Evolutionary conservation across 2,797 vertebrate species (phyloP), one percentile per base, ranked within the genome.

Genomic region (Clarias fuscus): DNA sequence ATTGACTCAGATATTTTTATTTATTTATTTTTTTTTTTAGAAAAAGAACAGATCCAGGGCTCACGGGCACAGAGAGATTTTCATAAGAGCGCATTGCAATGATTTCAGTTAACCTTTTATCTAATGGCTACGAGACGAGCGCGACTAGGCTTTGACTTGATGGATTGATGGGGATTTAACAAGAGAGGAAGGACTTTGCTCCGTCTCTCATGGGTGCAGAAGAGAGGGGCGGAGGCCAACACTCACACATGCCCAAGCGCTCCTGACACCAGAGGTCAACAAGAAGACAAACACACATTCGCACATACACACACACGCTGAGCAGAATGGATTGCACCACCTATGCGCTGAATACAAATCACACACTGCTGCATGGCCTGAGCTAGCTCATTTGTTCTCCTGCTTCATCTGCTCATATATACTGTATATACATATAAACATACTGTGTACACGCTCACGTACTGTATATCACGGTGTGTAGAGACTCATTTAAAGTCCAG

Each of bases 401-500:
- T 53, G 48, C 79, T 33, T 62, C 72, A 33, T 77, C 83, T 67
- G 59, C 43, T 48, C 37, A 14, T 14, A 70, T 13, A 67, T 67
- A 8, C 11, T 65, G 3, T 27, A 65, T 65, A 62, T 62, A 22
- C 7, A 62, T 62, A 62, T 27, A 30, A 76, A 56, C 65, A 8
- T n/a, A n/a, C n/a, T n/a, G n/a, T 37, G 5, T 37, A 33, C 7
- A 33, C 24, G 24, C 24, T 11, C 6, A 17, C 30, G 30, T 68
- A 30, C 65, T 14, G 24, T 73, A 4, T 73, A 43, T n/a, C 6
- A 13, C n/a, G 24, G 5, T 73, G 22, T 17, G 43, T 58, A 3
- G 61, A 64, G 37, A 13, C 75, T 90, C 85, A 92, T 93, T 92
- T 90, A 88, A 92, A 91, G 90, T 77, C 65, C 86, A 40, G 91